These are phyloP conservation scores for Metallyticus violacea DNA, from an alignment of 2,888 invertebrate genomes.

Conservation along the genomic window DNA sequence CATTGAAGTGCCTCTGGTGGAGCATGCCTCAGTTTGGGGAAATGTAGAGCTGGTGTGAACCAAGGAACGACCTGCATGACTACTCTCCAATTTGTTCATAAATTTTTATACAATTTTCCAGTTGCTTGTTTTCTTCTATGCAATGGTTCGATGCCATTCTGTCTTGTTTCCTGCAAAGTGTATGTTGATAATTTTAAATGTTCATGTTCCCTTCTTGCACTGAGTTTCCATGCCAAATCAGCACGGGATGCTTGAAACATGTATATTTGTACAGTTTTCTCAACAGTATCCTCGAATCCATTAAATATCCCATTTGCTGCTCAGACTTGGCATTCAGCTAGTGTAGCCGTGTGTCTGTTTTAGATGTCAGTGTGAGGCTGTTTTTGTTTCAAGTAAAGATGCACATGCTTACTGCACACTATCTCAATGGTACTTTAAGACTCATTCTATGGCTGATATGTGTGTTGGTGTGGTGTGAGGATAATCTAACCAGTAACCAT, in stretches of 20 bases:
- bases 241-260: constrained; percentile 32
- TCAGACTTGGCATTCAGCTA: constrained; percentile 35
- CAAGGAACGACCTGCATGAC: neutral
- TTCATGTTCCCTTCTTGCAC: constrained; percentile 38
- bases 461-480: constrained; percentile 33
- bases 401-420: constrained; percentile 34
- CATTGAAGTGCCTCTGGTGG: constrained; percentile 41
- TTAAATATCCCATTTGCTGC: constrained; percentile 26
- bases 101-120: constrained; percentile 29
- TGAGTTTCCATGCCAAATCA: constrained; percentile 34
- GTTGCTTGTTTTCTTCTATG: constrained; percentile 33
- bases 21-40: constrained; percentile 4
- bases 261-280: constrained; percentile 33
- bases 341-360: constrained; percentile 34
- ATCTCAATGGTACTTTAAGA: constrained; percentile 29
- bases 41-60: constrained; percentile 20
- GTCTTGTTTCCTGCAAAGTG: constrained; percentile 31
- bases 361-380: constrained; percentile 36
- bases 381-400: constrained; percentile 31
- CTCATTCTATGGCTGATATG: constrained; percentile 32
- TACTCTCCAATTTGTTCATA: constrained; percentile 33
- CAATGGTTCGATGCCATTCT: constrained; percentile 34
- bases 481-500: constrained; percentile 29
- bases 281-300: neutral
- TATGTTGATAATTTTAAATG: constrained; percentile 37